Evolutionary conservation across 2,888 invertebrate genomes (phyloP).

Genomic region (Drosophila maculinotata): DNA sequence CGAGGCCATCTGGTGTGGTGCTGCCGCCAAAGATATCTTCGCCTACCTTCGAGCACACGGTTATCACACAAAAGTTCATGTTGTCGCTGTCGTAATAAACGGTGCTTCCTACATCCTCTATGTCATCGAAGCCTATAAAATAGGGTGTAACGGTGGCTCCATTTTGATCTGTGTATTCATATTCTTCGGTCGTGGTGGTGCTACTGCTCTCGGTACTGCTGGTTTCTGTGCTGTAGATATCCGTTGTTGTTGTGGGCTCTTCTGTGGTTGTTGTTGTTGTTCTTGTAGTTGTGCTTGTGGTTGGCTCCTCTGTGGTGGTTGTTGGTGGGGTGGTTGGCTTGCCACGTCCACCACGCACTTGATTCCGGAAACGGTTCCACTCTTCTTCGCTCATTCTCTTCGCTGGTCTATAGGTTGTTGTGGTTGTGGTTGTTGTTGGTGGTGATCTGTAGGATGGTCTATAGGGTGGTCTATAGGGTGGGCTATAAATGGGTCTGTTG

Average conservation of each 20-base stretch:
- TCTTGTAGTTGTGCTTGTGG: constrained; percentile 9
- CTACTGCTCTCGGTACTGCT: constrained; percentile 37
- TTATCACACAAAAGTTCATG: constrained; percentile 68
- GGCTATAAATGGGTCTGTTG: constrained; percentile 9
- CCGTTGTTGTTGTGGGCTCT: constrained; percentile 15
- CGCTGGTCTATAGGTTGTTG: background rate
- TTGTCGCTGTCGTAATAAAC: constrained; percentile 62
- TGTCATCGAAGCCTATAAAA: constrained; percentile 60
- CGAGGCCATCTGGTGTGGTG: constrained; percentile 59
- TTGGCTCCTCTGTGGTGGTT: constrained; percentile 13
- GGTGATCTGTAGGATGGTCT: constrained; percentile 21
- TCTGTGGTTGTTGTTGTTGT: constrained; percentile 27
- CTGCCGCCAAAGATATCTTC: constrained; percentile 46
- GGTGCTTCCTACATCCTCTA: constrained; percentile 61
- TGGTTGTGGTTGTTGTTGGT: constrained; percentile 16
- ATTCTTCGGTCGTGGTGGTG: constrained; percentile 41
- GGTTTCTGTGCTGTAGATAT: constrained; percentile 29
- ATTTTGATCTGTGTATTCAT: constrained; percentile 38
- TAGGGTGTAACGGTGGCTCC: constrained; percentile 56
- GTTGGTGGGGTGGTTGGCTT: constrained; percentile 16
- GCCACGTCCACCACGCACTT: constrained; percentile 11
- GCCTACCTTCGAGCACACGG: constrained; percentile 66
- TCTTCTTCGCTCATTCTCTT: constrained; percentile 47
- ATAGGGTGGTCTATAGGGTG: constrained; percentile 23
- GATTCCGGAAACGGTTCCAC: constrained; percentile 45